Base-by-base conservation (phyloP, 1,140 invertebrate species). In the Aphidius gifuensis region DNA sequence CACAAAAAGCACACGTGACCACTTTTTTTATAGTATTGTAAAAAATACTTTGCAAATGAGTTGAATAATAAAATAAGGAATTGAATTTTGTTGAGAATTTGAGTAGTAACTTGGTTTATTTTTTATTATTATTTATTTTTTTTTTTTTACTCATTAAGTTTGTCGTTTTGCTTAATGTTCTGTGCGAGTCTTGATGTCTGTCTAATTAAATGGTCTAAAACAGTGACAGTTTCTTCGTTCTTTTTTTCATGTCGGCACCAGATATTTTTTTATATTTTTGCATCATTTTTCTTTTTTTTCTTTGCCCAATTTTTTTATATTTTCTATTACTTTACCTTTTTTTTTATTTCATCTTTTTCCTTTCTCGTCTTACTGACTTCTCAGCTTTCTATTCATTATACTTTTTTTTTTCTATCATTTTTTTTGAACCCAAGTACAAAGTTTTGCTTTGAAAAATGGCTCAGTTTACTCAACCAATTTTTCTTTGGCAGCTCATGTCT, bases 121-220 rank as follows among this genome's bases (percentile, higher is more conserved):
- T 16, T 16, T 16, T 16, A 16, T 16, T 16, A 16, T 16, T 43
- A 42, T 55, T 42, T 55, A 56, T 0, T 61, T 16, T 16, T 61
- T 55, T 61, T 45, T 55, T 46, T n/a, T 8, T 39, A 38, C 23
- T 40, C 21, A 48, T n/a, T 43, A 45, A 50, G 42, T 51, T 60
- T n/a, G 38, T 59, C 48, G 42, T 62, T 21, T 40, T 38, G 55
- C 38, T 16, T 23, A 60, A 64, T 58, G 55, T 63, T 42, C 49
- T 8, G 45, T 44, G 9, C 54, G 48, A 44, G 58, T 54, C 65
- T 64, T 63, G 60, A 54, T 64, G 59, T 53, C 64, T 23, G 58
- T 58, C 60, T 70, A 68, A 70, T 70, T 68, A 65, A 70, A 68
- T 68, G 61, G 58, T 49, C 23, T 61, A 42, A 53, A 62, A 62